A percentile compares a stretch with the other conserved stretches of the same genome.
phyloP scores from a whole-genome alignment of 2,797 vertebrate genomes.

The Ctenopoma kingsleyae region DNA sequence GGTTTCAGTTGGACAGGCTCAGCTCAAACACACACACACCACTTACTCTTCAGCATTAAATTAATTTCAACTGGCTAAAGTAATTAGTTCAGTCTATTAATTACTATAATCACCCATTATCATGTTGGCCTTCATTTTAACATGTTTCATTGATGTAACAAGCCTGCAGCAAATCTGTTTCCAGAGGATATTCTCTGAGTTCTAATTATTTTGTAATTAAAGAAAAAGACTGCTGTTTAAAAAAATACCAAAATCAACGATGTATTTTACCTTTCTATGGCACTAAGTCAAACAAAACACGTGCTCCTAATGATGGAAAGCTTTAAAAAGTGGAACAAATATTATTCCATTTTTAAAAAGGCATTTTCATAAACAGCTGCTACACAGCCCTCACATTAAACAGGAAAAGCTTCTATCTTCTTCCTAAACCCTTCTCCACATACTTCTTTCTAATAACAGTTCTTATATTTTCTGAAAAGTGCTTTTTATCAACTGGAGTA shows the following conservation, averaged over 20 bases:
- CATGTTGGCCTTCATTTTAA: conserved; percentile 75
- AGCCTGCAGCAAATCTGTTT: conserved; percentile 65
- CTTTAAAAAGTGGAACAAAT: not conserved
- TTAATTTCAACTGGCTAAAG: conserved; percentile 74
- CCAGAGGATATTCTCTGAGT: conserved; percentile 45
- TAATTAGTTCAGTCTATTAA: conserved; percentile 85
- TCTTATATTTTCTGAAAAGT: not conserved
- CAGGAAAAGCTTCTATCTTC: no score
- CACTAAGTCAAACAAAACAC: not conserved
- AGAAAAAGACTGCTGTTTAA: conserved; percentile 37
- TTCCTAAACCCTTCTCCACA: no score
- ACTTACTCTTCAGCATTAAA: conserved; percentile 67
- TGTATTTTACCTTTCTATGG: not conserved
- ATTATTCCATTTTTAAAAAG: no score
- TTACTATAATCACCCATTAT: conserved; percentile 81
- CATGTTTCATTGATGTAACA: conserved; percentile 73
- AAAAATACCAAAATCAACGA: conserved; percentile 21
- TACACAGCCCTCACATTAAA: not conserved
- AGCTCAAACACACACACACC: conserved; percentile 53
- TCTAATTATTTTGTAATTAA: conserved; percentile 67
- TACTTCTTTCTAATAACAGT: no score
- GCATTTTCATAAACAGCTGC: no score
- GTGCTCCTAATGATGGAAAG: not conserved
- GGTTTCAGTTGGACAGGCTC: conserved; percentile 72
- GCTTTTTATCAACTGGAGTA: not conserved